phyloP scores from a whole-genome alignment of 2,888 invertebrate species.

The Lasioglossum lativentre region DNA sequence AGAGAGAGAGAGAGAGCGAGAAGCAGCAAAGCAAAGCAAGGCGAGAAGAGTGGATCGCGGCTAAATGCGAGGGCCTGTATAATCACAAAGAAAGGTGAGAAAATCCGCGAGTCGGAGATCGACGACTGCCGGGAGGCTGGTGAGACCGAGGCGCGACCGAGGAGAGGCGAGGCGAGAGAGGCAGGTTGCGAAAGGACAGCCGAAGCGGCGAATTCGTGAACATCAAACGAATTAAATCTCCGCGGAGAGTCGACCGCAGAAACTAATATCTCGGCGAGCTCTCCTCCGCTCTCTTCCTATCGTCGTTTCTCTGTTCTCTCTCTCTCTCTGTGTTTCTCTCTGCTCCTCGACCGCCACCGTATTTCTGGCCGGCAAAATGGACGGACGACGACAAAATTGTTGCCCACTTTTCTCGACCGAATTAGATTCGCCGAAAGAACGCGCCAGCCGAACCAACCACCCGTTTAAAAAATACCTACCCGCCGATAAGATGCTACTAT shows the following conservation, averaged over 20 bases:
- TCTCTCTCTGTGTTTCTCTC: constrained; percentile 15
- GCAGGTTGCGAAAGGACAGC: constrained; percentile 68
- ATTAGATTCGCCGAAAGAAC: constrained; percentile 13
- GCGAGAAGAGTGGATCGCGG: constrained; percentile 4
- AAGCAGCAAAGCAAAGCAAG: not conserved
- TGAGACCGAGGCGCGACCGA: constrained; percentile 25
- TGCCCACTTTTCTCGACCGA: constrained; percentile 32
- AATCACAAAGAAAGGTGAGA: constrained; percentile 60
- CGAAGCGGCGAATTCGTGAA: constrained; percentile 83
- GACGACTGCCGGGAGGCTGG: not conserved
- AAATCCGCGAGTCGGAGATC: constrained; percentile 36
- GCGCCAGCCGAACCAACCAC: not conserved
- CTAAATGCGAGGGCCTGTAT: constrained; percentile 41
- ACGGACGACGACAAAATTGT: constrained; percentile 20
- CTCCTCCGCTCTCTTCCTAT: constrained; percentile 47
- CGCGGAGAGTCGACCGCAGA: constrained; percentile 84
- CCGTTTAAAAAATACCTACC: not conserved
- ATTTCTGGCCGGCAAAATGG: constrained; percentile 33
- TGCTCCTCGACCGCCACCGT: constrained; percentile 44
- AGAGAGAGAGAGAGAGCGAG: not conserved
- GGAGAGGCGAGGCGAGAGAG: constrained; percentile 29
- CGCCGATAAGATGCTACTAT: not conserved
- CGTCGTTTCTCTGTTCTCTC: constrained; percentile 28
- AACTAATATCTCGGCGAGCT: constrained; percentile 83
- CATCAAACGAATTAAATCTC: constrained; percentile 85